Evolutionary conservation across 2,113 vertebrate genomes (phyloP).

Genomic region (Atractosteus spatula): DNA sequence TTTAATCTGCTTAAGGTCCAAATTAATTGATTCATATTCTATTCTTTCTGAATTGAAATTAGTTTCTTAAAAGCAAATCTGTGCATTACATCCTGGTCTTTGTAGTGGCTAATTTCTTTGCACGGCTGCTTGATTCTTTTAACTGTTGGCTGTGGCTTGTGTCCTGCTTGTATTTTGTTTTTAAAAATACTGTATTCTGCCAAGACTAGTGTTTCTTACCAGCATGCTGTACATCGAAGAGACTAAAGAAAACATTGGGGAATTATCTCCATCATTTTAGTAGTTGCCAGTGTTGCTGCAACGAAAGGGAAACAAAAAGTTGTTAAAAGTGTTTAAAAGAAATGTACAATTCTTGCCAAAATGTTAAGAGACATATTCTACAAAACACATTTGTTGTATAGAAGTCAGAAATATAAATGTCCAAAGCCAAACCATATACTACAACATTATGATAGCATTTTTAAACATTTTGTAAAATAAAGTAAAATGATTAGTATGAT

Average conservation of each 20-base stretch:
- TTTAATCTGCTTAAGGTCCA: neutral
- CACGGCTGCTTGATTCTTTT: conserved; percentile 22
- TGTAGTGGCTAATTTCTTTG: conserved; percentile 26
- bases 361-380: no score
- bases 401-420: neutral
- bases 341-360: no score
- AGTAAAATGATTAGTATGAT: neutral
- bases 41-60: neutral
- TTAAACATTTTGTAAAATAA: neutral
- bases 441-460: conserved; percentile 36
- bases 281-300: no score
- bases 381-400: no score
- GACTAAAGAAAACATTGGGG: no score
- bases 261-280: no score
- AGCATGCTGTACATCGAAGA: no score
- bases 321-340: no score
- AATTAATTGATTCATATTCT: neutral
- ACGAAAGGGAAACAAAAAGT: no score
- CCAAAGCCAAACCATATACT: conserved; percentile 27
- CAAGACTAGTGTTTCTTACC: no score
- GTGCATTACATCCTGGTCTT: neutral
- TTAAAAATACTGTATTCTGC: no score
- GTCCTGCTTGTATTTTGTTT: neutral
- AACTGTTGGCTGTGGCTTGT: conserved; percentile 7
- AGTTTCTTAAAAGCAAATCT: no score